Base-by-base conservation (phyloP, 1,140 invertebrate species). In the Drosophila navojoa region DNA sequence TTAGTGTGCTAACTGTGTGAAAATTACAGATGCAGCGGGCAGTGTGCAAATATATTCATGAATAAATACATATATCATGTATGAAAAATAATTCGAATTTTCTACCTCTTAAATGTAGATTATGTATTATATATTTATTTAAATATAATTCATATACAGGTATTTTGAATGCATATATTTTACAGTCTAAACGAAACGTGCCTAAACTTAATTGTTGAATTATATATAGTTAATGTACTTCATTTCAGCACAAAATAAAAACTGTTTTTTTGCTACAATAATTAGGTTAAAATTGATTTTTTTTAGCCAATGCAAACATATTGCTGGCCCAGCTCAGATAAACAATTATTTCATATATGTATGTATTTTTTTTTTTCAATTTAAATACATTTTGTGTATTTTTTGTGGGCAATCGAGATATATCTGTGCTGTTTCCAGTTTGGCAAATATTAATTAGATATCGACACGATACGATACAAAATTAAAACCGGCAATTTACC, bases 381-480 rank as follows among this genome's bases (percentile, higher is more conserved):
- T 11, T 38, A 38, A 11, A 61, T 75, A 63, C 67, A 77, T 68
- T 38, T 68, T 52, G 47, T 9, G 59, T 47, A 22, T 69, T 62
- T 71, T 74, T 71, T 73, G 54, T 38, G 35, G 40, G 44, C 54
- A 32, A 69, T 70, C 57, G 29, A 69, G 52, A 75, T 60, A 38
- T 85, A 78, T 77, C 66, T 71, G 50, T 64, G 69, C 63, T 53
- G 53, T 80, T 85, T 84, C 42, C 63, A 19, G 19, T 32, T 61
- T 73, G 32, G 44, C 47, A 54, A 45, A 75, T 57, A 70, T 62
- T 79, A 82, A 87, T 87, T 89, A 89, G 52, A 71, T 19, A 72
- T 32, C 49, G 55, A 47, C 53, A 60, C 44, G 61, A 64, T 71
- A 68, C 49, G 55, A 22, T 22, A 22, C 19, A 22, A 53, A 67